Conservation (phyloP, 2,113 vertebrate genomes). For the Anthoscopus minutus region DNA sequence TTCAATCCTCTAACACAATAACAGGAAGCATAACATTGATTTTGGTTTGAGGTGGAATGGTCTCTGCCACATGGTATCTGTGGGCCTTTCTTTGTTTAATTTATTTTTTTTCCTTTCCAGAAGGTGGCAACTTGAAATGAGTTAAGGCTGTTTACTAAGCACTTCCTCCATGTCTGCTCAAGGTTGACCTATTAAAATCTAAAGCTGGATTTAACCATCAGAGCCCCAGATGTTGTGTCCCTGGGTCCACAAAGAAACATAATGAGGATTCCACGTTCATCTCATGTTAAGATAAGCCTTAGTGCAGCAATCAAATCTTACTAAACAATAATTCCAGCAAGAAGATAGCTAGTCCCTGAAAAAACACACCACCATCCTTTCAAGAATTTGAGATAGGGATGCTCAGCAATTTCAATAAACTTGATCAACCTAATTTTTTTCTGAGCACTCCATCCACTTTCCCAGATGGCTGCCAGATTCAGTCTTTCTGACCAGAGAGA, state of each 20-base stretch:
- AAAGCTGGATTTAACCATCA: background rate
- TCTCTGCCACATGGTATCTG: constrained; percentile 35
- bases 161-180: background rate
- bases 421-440: background rate
- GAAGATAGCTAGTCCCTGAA: background rate
- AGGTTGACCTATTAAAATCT: background rate
- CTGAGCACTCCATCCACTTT: background rate
- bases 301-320: background rate
- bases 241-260: background rate
- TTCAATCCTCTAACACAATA: constrained; percentile 62
- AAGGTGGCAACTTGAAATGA: background rate
- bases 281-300: background rate
- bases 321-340: background rate
- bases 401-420: background rate
- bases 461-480: background rate
- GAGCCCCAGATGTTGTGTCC: background rate
- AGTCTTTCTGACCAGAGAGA: background rate
- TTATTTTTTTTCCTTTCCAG: constrained; percentile 5
- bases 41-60: constrained; percentile 60
- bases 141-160: background rate
- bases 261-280: background rate
- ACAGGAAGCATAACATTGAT: constrained; percentile 62
- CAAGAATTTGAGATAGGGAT: background rate
- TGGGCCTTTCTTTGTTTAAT: background rate
- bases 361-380: background rate